Base-by-base conservation (phyloP, 1,140 invertebrate species). In the Drosophila auraria region DNA sequence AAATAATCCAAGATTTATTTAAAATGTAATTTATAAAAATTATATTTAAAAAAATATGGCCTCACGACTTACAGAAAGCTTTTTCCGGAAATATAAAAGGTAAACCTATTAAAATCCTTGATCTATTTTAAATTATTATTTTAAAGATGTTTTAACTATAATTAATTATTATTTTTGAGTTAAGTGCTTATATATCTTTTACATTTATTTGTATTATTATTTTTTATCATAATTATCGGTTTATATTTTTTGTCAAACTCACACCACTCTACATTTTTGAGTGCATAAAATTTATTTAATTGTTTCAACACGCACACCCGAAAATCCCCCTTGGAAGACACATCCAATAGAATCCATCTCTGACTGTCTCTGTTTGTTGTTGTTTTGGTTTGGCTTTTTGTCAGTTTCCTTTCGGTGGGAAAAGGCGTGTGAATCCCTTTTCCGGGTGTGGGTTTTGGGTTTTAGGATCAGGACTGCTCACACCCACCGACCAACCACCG, bases 281-380 rank as follows among this genome's bases (percentile, higher is more conserved):
- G 44, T 57, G 58, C 49, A 57, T 82, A 73, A 64, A 87, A 83
- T 83, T 80, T 71, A 70, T 84, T 84, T 87, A 87, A 87, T 87
- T 87, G 84, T 87, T 89, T 82, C 84, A 87, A 89, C 84, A 87
- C 84, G 84, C 84, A 87, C 84, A 80, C 53, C 73, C 60, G 30
- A 78, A 68, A 59, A 58, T 63, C 40, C 54, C 64, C 53, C 27
- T 44, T 38, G 15, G 44, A 62, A 53, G 59, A 50, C 58, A 50
- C 58, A 57, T 63, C 73, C 69, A 44, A 44, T 49, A 42, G 54
- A 33, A 61, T 50, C 76, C 71, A 73, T 72, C 36, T 73, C 54
- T 14, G 70, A 27, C 45, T 61, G 45, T 44, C 56, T 61, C 70
- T 87, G 77, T 83, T 80, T 87, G 62, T 69, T 82, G 68, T 80